phyloP scores from a whole-genome alignment of 2,113 vertebrate genomes.

The Colistium nudipinnis region DNA sequence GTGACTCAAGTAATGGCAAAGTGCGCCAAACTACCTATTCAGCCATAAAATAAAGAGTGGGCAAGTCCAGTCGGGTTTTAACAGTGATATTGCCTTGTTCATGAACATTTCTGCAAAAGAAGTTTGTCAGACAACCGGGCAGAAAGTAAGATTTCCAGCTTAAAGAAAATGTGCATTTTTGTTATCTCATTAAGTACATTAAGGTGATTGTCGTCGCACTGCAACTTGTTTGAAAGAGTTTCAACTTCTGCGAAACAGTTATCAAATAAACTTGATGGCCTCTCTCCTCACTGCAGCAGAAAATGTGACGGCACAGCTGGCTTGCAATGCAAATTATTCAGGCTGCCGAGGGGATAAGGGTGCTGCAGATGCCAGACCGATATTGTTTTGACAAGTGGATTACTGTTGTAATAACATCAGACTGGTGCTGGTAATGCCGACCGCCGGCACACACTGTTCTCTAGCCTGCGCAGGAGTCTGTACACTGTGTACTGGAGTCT shows the following conservation, averaged over 20 bases:
- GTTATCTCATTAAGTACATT: background rate
- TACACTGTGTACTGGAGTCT: constrained; percentile 48
- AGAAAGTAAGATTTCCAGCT: background rate
- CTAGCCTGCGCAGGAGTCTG: constrained; percentile 31
- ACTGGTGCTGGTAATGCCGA: constrained; percentile 64
- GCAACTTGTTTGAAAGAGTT: constrained; percentile 2
- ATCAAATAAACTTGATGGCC: constrained; percentile 34
- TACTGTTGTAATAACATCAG: constrained; percentile 71
- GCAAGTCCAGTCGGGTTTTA: background rate
- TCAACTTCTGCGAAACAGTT: background rate
- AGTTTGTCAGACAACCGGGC: background rate
- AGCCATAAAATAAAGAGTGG: background rate
- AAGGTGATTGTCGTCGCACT: background rate
- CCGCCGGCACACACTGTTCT: constrained; percentile 68
- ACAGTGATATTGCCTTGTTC: background rate
- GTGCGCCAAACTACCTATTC: background rate
- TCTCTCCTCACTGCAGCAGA: constrained; percentile 1
- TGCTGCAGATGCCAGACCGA: constrained; percentile 60
- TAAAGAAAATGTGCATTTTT: background rate
- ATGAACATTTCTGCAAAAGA: background rate
- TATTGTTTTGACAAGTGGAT: constrained; percentile 77
- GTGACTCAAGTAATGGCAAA: background rate
- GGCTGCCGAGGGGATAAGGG: constrained; percentile 48
- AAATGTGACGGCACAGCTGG: constrained; percentile 8
- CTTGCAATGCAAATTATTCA: constrained; percentile 47